phyloP scores from a whole-genome alignment of 2,797 vertebrate species.

The Nyctibius grandis region DNA sequence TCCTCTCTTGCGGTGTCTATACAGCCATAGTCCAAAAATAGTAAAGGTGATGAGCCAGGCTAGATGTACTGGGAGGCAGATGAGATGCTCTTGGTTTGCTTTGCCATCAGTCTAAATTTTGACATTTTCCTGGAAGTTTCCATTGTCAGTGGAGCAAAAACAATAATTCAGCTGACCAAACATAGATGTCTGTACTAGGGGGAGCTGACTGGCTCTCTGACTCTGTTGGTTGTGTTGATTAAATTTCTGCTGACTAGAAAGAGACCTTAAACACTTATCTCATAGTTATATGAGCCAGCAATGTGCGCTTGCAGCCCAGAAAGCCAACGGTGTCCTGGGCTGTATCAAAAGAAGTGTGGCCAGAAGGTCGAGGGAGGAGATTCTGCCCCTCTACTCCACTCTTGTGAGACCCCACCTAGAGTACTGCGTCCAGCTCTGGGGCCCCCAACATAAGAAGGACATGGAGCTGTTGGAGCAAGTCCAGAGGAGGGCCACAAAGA shows the following conservation, averaged over 20 bases:
- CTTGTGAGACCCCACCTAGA: too few relatives aligned
- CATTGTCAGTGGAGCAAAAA: neutral
- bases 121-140: neutral
- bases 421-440: too few relatives aligned
- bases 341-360: too few relatives aligned
- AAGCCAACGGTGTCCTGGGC: too few relatives aligned
- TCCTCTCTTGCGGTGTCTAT: neutral
- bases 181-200: neutral
- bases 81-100: neutral
- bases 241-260: neutral
- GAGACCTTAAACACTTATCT: neutral
- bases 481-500: too few relatives aligned
- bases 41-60: neutral
- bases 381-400: too few relatives aligned
- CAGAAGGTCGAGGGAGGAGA: too few relatives aligned
- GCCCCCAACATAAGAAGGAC: too few relatives aligned
- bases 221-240: neutral
- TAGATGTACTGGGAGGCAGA: neutral
- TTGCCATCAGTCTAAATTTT: neutral
- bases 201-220: neutral
- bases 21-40: neutral
- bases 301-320: too few relatives aligned
- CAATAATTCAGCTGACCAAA: neutral
- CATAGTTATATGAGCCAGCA: too few relatives aligned
- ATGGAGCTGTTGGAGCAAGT: too few relatives aligned